Conservation (phyloP, 2,888 invertebrate species). For the Fragum whitleyi region DNA sequence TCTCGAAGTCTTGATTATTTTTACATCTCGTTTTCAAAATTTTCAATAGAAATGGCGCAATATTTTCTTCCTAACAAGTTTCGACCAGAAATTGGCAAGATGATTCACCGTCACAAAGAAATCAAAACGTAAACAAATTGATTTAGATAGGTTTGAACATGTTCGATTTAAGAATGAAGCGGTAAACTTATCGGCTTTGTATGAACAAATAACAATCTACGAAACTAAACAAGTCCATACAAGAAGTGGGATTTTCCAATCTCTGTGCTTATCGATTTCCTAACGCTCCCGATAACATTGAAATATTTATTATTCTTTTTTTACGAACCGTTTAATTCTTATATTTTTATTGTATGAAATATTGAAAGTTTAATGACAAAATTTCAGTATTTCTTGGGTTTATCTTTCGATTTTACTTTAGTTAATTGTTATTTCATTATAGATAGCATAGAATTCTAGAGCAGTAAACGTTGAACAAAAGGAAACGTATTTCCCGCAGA, state of each 20-base stretch:
- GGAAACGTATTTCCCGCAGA: slow-evolving; percentile 60
- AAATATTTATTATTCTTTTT: not conserved
- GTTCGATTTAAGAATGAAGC: slow-evolving; percentile 62
- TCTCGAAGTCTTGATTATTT: too few species aligned
- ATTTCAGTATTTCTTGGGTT: too few species aligned
- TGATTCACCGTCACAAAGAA: slow-evolving; percentile 17
- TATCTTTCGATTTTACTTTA: too few species aligned
- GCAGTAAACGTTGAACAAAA: slow-evolving; percentile 32
- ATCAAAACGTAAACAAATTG: slow-evolving; percentile 30
- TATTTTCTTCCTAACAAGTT: not conserved
- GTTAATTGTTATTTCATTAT: too few species aligned
- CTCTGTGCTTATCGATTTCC: not conserved
- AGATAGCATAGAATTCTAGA: too few species aligned
- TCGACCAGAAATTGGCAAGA: not conserved
- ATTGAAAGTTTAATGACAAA: too few species aligned
- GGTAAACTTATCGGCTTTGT: slow-evolving; percentile 45
- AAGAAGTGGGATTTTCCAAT: slow-evolving; percentile 45
- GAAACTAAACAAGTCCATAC: slow-evolving; percentile 47
- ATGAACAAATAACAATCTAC: slow-evolving; percentile 39
- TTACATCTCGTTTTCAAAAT: too few species aligned
- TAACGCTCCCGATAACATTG: not conserved
- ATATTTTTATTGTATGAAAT: too few species aligned
- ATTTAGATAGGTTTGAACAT: slow-evolving; percentile 35
- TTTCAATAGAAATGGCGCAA: not conserved
- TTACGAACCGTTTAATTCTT: not conserved